Base-by-base conservation (phyloP, 2,113 vertebrate species). In the Tenrec ecaudatus region DNA sequence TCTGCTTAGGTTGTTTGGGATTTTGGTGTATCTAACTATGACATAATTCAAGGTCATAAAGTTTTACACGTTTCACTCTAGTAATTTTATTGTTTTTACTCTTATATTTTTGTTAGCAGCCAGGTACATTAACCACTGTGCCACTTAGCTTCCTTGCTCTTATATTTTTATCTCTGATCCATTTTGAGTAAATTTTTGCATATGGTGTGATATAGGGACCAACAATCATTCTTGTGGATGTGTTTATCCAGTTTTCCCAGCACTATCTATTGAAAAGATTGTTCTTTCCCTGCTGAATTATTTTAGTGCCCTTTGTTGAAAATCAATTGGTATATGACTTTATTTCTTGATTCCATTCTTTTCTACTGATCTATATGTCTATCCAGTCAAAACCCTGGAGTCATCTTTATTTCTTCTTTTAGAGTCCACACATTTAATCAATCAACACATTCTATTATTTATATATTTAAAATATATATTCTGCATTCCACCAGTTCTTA, bases 401-500 rank as follows among this genome's bases (percentile, higher is more conserved):
- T 66, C 64, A 66, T 66, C 64, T 27, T 66, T 66, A 66, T 29
- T 66, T 66, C 25, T 22, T 66, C 62, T 66, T 66, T 66, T 22
- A 29, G 25, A 66, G 6, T 66, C 64, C 64, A 66, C 7, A 66
- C 20, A 91, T 76, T n/a, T 31, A 84, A 68, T 78, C 82, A 85
- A 77, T 40, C 62, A 88, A 27, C 29, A 89, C 82, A 95, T 90
- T 19, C 27, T 82, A 62, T 87, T 14, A 62, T 68, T 92, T 90
- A 57, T 95, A 68, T 27, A 23, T 86, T 86, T 64, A 77, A 17
- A 62, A 64, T 80, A 86, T 92, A 36, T 64, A 92, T 81, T 22
- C 62, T 77, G 77, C 94, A 89, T 95, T 40, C 40, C 62, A 60
- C 29, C 33, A 92, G 23, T 58, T 82, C 36, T 89, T 84, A 89